A percentile compares a stretch with the other conserved stretches of the same genome.
Conservation (phyloP, 2,888 invertebrate genomes). For the Ischnura elegans region DNA sequence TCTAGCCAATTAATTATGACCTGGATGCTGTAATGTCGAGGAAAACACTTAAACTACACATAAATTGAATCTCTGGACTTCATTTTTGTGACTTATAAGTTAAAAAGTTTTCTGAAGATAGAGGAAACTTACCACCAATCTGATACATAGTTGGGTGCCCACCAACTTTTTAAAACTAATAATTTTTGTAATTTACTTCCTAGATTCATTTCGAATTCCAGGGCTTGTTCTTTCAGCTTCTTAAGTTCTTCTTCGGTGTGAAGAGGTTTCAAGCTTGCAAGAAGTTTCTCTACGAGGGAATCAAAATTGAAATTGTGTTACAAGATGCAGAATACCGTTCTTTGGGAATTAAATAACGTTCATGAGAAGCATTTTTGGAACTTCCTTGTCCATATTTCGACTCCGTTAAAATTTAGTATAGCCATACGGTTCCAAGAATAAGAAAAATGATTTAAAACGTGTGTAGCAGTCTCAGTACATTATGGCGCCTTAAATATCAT, state of each 20-base stretch:
- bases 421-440: background rate
- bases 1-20: too few relatives aligned
- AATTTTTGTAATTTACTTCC: constrained; percentile 77
- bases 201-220: constrained; percentile 76
- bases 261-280: constrained; percentile 77
- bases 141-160: constrained; percentile 78
- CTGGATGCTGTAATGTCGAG: too few relatives aligned
- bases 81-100: background rate
- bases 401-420: background rate
- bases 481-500: background rate
- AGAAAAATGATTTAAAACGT: background rate
- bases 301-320: background rate
- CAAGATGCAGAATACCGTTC: background rate
- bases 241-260: constrained; percentile 76
- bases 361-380: background rate
- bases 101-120: background rate
- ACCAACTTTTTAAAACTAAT: constrained; percentile 78
- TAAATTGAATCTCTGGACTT: background rate
- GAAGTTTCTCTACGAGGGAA: constrained; percentile 73
- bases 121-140: constrained; percentile 78
- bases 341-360: background rate
- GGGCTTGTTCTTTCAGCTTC: constrained; percentile 75
- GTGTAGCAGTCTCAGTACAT: background rate
- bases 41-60: too few relatives aligned
- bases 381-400: background rate